A percentile compares a stretch with the other conserved stretches of the same genome.
Conservation (phyloP, 2,113 vertebrate species). For the sheep (Ovis aries) region ARS-UI_Ramb_v3.0 NC_056064.1:19922001-19922500, state of each 20-base stretch:
- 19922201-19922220: neutral
- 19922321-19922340: neutral
- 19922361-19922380: neutral
- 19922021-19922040: neutral
- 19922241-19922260: neutral
- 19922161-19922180: neutral
- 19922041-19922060: neutral
- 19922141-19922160: neutral
- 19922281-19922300: neutral
- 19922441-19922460: neutral
- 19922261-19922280: neutral
- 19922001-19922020: neutral
- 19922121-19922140: neutral
- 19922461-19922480: constrained; percentile 50
- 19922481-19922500: constrained; percentile 36
- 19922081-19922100: neutral
- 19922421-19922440: neutral
- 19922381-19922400: neutral
- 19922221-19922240: neutral
- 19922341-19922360: neutral
- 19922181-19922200: neutral
- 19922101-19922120: neutral
- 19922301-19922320: neutral
- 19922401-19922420: neutral
- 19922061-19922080: neutral